Evolutionary conservation across 1,140 invertebrate species (phyloP), one percentile per base, ranked within the genome.

Genomic region (Homarus americanus): DNA sequence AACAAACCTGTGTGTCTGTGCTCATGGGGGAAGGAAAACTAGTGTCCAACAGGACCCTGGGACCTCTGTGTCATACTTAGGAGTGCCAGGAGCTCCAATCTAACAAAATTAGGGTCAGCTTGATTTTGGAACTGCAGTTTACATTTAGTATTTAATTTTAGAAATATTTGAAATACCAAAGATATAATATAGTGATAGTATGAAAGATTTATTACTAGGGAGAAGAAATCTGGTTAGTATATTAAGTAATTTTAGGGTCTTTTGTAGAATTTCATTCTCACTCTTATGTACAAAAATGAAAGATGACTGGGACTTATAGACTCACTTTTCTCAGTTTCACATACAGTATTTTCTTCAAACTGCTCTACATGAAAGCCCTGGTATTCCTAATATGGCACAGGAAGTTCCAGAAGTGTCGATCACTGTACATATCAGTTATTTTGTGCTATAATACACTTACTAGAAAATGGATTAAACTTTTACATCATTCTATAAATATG

Each of bases 81-180:
- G 76, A 79, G 36, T 79, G 76, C 76, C 76, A 79, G 40, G 12
- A 28, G 15, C 24, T 58, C 15, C 24, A n/a, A n/a, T 69, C 32
- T 5, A 69, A 69, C n/a, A 69, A 28, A n/a, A n/a, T n/a, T n/a
- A n/a, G n/a, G n/a, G n/a, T n/a, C n/a, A n/a, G n/a, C n/a, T n/a
- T n/a, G n/a, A n/a, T n/a, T n/a, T n/a, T n/a, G n/a, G n/a, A n/a
- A n/a, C n/a, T n/a, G n/a, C n/a, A n/a, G n/a, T n/a, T n/a, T n/a
- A n/a, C n/a, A n/a, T n/a, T 7, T 53, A 53, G 72, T 66, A 9
- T 72, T 83, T 32, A 63, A 38, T 32, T 72, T 72, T n/a, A 82
- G 12, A 58, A 34, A 17, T n/a, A 72, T n/a, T 84, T 66, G 38
- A 53, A 58, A 72, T 66, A 84, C 82, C 82, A 84, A 84, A 84